Evolutionary conservation across 2,113 vertebrate genomes (phyloP).

Genomic region (Gasterosteus aculeatus): DNA sequence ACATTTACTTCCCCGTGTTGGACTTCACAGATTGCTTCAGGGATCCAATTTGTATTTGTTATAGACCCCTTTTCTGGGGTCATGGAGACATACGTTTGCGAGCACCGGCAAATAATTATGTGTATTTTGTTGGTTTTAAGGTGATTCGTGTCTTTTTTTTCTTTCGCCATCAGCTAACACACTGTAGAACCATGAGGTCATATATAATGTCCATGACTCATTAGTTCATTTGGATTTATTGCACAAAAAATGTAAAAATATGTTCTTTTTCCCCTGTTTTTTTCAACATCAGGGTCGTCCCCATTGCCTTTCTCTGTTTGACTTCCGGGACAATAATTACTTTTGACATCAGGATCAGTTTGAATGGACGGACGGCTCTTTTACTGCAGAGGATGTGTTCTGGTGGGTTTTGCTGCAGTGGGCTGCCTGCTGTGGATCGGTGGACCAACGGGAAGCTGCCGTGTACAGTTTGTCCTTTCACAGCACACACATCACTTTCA

Average conservation of each 20-base stretch:
- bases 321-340: conserved; percentile 25
- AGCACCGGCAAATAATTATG: too few relatives aligned
- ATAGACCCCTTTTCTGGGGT: background rate
- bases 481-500: conserved; percentile 23
- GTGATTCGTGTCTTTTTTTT: background rate
- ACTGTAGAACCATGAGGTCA: background rate
- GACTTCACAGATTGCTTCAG: conserved; percentile 19
- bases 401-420: conserved; percentile 44
- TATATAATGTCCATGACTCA: background rate
- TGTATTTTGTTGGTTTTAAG: background rate
- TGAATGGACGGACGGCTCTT: conserved; percentile 19
- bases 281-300: conserved; percentile 24
- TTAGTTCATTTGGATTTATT: conserved; percentile 13
- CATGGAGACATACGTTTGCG: background rate
- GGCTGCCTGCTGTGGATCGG: conserved; percentile 36
- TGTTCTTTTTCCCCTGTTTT: background rate
- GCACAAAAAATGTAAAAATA: background rate
- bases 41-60: conserved; percentile 22
- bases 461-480: background rate
- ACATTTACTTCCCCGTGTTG: conserved; percentile 9
- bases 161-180: background rate
- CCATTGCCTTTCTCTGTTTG: conserved; percentile 11
- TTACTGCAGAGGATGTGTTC: conserved; percentile 24
- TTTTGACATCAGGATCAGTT: conserved; percentile 30
- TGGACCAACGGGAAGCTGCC: conserved; percentile 30